Percentiles rank a stretch among this genome's conserved stretches.
These are phyloP conservation scores for Periophthalmus modestus DNA, from an alignment of 2,113 vertebrate species.

Conservation along the genomic window DNA sequence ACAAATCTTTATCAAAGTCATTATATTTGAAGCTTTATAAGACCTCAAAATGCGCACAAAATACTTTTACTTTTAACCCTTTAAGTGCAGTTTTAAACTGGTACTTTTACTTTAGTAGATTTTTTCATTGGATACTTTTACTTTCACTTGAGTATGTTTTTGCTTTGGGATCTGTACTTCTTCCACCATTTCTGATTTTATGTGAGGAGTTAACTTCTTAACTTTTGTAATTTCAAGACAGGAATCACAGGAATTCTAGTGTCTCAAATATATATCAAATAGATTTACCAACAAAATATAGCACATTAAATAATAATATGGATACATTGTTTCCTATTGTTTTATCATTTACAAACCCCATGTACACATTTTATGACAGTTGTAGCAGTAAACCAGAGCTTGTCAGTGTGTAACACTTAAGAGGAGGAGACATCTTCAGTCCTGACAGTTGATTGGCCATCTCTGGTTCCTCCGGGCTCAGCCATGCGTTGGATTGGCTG, in stretches of 20 bases:
- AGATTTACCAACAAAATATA: not conserved
- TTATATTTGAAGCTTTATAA: no score
- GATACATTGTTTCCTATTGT: not conserved
- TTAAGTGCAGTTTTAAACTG: no score
- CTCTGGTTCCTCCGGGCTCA: slow-evolving; percentile 43
- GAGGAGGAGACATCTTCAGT: slow-evolving; percentile 65
- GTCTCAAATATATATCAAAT: not conserved
- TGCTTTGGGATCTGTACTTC: no score
- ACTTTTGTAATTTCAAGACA: not conserved
- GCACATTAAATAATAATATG: not conserved
- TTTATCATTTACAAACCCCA: not conserved
- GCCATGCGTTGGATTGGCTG: slow-evolving; percentile 74
- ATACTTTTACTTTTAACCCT: no score
- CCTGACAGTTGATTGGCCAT: slow-evolving; percentile 68
- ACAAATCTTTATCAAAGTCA: no score
- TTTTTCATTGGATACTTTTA: no score
- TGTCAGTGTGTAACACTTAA: slow-evolving; percentile 50
- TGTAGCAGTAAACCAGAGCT: slow-evolving; percentile 3
- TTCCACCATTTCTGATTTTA: no score
- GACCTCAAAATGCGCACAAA: no score
- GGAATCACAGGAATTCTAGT: not conserved
- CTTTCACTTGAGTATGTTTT: no score
- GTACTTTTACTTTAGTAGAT: no score
- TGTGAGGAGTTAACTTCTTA: not conserved
- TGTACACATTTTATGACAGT: slow-evolving; percentile 13